Conservation (phyloP, 2,797 vertebrate species). For the Meriones psammophilus region DNA sequence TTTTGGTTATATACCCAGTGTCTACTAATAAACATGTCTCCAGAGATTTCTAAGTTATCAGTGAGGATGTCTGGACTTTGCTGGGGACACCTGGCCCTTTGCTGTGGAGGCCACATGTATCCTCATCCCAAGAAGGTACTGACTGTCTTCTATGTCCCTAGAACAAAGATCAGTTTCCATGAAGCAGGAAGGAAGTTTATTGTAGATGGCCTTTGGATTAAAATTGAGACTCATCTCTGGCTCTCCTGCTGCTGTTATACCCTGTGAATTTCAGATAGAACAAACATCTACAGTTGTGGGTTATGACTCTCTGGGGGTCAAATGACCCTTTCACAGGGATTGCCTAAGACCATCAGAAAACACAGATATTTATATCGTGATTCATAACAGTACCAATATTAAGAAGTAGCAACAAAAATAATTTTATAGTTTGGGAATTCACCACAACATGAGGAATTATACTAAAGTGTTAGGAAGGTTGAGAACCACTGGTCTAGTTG, state of each 20-base stretch:
- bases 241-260: neutral
- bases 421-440: neutral
- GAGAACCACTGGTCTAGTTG: neutral
- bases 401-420: neutral
- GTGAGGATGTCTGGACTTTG: neutral
- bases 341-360: neutral
- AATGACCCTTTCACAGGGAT: neutral
- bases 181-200: neutral
- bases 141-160: neutral
- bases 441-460: neutral
- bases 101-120: neutral
- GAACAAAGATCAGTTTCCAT: neutral
- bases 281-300: neutral
- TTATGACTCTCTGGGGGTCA: neutral
- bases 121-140: neutral
- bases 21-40: neutral
- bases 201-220: neutral
- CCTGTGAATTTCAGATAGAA: neutral
- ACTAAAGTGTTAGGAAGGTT: neutral
- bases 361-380: neutral
- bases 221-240: neutral
- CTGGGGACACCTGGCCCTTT: neutral
- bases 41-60: neutral
- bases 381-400: too few species aligned
- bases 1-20: neutral